phyloP scores from a whole-genome alignment of 2,113 vertebrate species.

The Butorides virescens region DNA sequence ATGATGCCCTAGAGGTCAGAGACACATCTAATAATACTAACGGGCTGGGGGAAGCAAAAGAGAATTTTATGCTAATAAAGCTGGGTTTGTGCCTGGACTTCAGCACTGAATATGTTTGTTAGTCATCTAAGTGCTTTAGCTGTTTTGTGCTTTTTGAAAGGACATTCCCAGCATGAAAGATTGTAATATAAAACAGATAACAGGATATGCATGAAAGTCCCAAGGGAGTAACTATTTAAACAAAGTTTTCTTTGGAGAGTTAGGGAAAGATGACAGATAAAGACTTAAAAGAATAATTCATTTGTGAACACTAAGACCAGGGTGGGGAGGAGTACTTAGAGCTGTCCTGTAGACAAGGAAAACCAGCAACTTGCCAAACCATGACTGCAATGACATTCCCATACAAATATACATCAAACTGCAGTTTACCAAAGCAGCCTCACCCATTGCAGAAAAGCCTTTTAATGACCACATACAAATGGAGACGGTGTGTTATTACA shows the following conservation, averaged over 20 bases:
- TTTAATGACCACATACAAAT: neutral
- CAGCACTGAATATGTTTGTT: neutral
- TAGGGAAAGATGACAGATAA: conserved; percentile 8
- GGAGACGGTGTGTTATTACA: neutral
- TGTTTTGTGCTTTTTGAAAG: conserved; percentile 29
- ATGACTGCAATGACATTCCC: neutral
- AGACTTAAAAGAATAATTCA: neutral
- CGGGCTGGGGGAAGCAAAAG: neutral
- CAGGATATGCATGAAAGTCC: conserved; percentile 42
- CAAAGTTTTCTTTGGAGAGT: conserved; percentile 46
- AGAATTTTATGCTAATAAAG: neutral
- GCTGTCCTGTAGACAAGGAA: neutral
- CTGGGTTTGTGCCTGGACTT: neutral
- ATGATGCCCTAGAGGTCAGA: neutral
- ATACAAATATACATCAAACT: neutral
- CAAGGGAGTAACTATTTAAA: conserved; percentile 49
- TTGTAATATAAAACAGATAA: conserved; percentile 40
- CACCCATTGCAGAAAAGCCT: neutral
- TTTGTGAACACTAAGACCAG: neutral
- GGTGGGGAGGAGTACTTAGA: neutral
- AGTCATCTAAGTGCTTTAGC: conserved; percentile 7
- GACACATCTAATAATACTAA: neutral
- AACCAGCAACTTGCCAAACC: neutral
- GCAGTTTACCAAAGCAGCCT: neutral
- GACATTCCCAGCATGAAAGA: conserved; percentile 37